Percentiles rank a stretch among this genome's conserved stretches.
Evolutionary conservation across 2,888 invertebrate species (phyloP).

Genomic region (Eueremaeus valkanovi): DNA sequence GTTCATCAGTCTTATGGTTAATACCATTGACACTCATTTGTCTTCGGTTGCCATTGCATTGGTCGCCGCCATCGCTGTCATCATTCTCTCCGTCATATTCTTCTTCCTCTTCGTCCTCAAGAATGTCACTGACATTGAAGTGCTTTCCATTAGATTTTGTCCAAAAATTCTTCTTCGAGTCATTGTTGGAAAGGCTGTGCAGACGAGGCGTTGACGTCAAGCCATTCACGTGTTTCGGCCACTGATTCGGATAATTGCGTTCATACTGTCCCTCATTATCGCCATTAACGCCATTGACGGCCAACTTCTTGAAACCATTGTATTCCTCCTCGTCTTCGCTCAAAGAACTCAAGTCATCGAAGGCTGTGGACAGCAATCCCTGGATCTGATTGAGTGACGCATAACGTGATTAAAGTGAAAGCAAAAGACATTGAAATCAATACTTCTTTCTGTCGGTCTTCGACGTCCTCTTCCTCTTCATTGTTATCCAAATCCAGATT

Average conservation of each 20-base stretch:
- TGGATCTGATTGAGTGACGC: constrained; percentile 10
- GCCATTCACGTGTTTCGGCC: background rate
- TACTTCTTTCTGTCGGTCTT: constrained; percentile 22
- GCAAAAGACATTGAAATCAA: background rate
- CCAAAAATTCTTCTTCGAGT: constrained; percentile 43
- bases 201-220: constrained; percentile 10
- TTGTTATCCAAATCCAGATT: constrained; percentile 15
- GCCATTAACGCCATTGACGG: background rate
- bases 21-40: background rate
- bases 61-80: constrained; percentile 61
- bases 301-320: background rate
- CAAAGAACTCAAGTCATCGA: constrained; percentile 32
- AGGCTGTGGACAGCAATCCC: constrained; percentile 28
- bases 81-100: constrained; percentile 51
- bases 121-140: constrained; percentile 47
- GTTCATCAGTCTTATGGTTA: background rate
- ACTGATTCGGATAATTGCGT: background rate
- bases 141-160: constrained; percentile 38
- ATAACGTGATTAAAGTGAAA: background rate
- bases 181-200: constrained; percentile 40
- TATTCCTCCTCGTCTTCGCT: constrained; percentile 21
- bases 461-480: constrained; percentile 17
- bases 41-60: background rate
- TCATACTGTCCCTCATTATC: background rate
- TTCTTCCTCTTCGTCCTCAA: constrained; percentile 48